Evolutionary conservation across 2,888 invertebrate genomes (phyloP).

Genomic region (Philonicus albiceps): DNA sequence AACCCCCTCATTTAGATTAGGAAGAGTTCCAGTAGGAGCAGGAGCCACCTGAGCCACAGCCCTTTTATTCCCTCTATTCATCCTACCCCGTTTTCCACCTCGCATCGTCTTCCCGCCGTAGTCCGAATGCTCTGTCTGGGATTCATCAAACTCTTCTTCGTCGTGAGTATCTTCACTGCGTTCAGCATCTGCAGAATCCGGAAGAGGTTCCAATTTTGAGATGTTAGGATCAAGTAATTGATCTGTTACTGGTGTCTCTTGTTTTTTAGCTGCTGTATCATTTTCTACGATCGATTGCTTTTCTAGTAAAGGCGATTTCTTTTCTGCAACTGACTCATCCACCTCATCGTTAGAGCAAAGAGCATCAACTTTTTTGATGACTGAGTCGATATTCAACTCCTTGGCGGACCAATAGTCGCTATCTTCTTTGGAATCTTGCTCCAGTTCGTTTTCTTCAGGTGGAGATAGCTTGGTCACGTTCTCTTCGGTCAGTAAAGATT

Average conservation of each 20-base stretch:
- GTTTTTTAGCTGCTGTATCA: not conserved
- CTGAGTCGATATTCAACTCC: slow-evolving; percentile 81
- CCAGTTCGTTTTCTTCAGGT: slow-evolving; percentile 60
- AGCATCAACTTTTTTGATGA: slow-evolving; percentile 80
- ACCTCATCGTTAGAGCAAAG: slow-evolving; percentile 66
- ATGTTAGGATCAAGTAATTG: slow-evolving; percentile 31
- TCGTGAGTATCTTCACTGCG: slow-evolving; percentile 54
- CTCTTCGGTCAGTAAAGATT: slow-evolving; percentile 57
- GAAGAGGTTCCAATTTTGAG: slow-evolving; percentile 44
- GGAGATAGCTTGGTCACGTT: slow-evolving; percentile 58
- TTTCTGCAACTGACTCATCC: not conserved
- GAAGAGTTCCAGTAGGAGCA: slow-evolving; percentile 58
- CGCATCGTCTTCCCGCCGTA: slow-evolving; percentile 51
- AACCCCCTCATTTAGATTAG: slow-evolving; percentile 63
- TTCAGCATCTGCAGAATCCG: slow-evolving; percentile 42
- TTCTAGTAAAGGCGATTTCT: slow-evolving; percentile 12
- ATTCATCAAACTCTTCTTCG: slow-evolving; percentile 57
- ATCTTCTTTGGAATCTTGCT: slow-evolving; percentile 71
- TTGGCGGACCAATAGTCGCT: slow-evolving; percentile 81
- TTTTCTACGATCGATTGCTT: slow-evolving; percentile 7
- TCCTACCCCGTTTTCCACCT: slow-evolving; percentile 55
- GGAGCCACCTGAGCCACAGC: slow-evolving; percentile 53
- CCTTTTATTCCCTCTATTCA: slow-evolving; percentile 29
- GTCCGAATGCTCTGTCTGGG: slow-evolving; percentile 48
- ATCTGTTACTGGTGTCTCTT: slow-evolving; percentile 37